Evolutionary conservation across 2,888 invertebrate genomes (phyloP).

Genomic region (Drosophila affinis): DNA sequence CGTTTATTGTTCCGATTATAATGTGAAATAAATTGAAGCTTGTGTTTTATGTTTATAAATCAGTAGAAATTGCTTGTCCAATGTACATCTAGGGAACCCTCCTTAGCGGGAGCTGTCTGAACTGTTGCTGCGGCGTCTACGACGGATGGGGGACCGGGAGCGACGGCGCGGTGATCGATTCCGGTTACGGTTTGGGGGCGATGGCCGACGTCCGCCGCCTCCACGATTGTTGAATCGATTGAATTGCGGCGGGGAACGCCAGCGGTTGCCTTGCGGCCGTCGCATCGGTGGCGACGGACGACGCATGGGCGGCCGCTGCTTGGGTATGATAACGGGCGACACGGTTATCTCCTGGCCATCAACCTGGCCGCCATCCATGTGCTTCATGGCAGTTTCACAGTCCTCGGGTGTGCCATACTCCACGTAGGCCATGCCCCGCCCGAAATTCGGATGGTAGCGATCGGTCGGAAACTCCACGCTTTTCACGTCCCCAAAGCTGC

Average conservation of each 20-base stretch:
- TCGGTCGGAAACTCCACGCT: constrained; percentile 95
- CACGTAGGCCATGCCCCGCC: constrained; percentile 97
- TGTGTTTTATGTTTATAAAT: constrained; percentile 9
- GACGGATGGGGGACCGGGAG: constrained; percentile 83
- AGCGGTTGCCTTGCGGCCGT: constrained; percentile 81
- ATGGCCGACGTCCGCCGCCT: constrained; percentile 68
- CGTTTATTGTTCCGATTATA: constrained; percentile 28
- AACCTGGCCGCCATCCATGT: constrained; percentile 99
- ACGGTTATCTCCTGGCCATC: constrained; percentile 98
- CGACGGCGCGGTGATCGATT: constrained; percentile 82
- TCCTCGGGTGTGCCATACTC: constrained; percentile 97
- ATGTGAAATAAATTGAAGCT: constrained; percentile 48
- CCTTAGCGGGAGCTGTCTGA: constrained; percentile 82
- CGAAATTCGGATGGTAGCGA: constrained; percentile 93
- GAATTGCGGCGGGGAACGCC: constrained; percentile 83
- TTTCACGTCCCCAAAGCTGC: constrained; percentile 94
- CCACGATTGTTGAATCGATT: constrained; percentile 82
- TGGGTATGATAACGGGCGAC: constrained; percentile 94
- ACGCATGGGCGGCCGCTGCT: constrained; percentile 82
- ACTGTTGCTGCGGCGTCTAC: constrained; percentile 83
- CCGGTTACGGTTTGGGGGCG: constrained; percentile 70
- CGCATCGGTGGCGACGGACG: constrained; percentile 83
- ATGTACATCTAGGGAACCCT: constrained; percentile 30
- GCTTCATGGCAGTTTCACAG: constrained; percentile 99
- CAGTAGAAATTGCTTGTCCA: constrained; percentile 31